Conservation (phyloP, 2,888 invertebrate genomes). For the Pogonocherus hispidulus region DNA sequence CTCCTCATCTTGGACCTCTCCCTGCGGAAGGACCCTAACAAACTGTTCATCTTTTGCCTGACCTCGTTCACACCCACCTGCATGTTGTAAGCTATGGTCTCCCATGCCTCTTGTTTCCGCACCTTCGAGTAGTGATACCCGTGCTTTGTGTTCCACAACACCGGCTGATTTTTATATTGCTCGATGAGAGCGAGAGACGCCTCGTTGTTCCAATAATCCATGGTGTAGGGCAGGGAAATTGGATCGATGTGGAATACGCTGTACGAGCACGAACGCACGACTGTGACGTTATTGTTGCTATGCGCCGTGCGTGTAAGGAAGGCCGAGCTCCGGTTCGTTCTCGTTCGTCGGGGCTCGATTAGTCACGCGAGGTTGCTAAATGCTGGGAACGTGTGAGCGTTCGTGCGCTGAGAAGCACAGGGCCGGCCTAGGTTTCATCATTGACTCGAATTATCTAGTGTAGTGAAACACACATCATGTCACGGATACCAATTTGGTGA, state of each 20-base stretch:
- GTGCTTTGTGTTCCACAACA: constrained; percentile 41
- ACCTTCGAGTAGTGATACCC: constrained; percentile 24
- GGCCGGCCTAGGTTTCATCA: not conserved
- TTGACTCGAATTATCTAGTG: too few species aligned
- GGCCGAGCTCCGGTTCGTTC: not conserved
- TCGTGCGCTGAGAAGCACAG: not conserved
- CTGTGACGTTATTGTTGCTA: not conserved
- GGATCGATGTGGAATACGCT: not conserved
- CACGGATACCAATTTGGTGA: too few species aligned
- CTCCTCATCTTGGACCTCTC: constrained; percentile 38
- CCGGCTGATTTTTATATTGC: constrained; percentile 32
- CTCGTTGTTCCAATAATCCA: constrained; percentile 36
- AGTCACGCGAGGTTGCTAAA: not conserved
- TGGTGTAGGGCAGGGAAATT: not conserved
- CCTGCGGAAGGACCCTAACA: constrained; percentile 44
- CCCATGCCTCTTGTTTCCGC: constrained; percentile 40
- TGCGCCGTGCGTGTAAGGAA: not conserved
- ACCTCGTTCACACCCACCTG: not conserved
- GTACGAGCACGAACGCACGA: not conserved
- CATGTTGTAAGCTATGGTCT: constrained; percentile 29
- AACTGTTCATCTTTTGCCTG: constrained; percentile 39
- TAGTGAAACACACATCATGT: too few species aligned
- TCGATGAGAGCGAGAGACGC: constrained; percentile 33
- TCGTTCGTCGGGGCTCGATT: not conserved
- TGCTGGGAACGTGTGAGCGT: not conserved